A percentile compares a stretch with the other conserved stretches of the same genome.
Evolutionary conservation across 2,888 invertebrate species (phyloP).

Genomic region (Amiota communis): DNA sequence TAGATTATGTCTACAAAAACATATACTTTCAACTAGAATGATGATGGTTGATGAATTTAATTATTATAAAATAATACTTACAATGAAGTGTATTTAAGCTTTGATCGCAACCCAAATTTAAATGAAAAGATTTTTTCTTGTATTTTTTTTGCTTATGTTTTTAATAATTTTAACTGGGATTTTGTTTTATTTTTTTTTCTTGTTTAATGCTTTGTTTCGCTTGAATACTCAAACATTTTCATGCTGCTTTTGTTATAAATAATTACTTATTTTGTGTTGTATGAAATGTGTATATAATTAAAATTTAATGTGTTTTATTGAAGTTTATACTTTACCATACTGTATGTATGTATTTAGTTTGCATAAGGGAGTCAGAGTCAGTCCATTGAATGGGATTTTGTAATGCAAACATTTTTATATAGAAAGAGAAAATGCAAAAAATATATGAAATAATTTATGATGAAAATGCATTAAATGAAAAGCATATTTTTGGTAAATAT

Average conservation of each 20-base stretch:
- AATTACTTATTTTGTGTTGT: not conserved
- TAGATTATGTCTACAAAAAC: too few relatives aligned
- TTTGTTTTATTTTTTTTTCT: not conserved
- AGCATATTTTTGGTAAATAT: constrained; percentile 62
- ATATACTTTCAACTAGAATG: too few relatives aligned
- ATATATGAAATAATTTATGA: constrained; percentile 46
- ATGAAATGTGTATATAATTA: constrained; percentile 13
- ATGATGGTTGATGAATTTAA: too few relatives aligned
- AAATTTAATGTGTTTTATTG: constrained; percentile 19
- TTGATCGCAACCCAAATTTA: too few relatives aligned
- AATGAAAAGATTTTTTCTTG: not conserved
- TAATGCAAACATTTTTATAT: not conserved
- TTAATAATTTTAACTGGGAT: constrained; percentile 20
- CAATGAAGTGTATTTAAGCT: too few relatives aligned
- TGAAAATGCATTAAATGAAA: constrained; percentile 67
- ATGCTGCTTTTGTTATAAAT: constrained; percentile 20
- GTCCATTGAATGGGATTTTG: not conserved
- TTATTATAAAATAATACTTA: too few relatives aligned
- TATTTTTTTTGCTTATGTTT: not conserved
- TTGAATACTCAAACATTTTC: not conserved
- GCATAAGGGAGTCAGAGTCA: not conserved
- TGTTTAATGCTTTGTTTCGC: not conserved
- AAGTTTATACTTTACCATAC: too few relatives aligned
- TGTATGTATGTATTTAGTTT: constrained; percentile 7
- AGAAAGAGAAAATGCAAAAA: not conserved